A percentile compares a stretch with the other conserved stretches of the same genome.
Evolutionary conservation across 2,113 vertebrate genomes (phyloP).

Genomic region (Hassar affinis): DNA sequence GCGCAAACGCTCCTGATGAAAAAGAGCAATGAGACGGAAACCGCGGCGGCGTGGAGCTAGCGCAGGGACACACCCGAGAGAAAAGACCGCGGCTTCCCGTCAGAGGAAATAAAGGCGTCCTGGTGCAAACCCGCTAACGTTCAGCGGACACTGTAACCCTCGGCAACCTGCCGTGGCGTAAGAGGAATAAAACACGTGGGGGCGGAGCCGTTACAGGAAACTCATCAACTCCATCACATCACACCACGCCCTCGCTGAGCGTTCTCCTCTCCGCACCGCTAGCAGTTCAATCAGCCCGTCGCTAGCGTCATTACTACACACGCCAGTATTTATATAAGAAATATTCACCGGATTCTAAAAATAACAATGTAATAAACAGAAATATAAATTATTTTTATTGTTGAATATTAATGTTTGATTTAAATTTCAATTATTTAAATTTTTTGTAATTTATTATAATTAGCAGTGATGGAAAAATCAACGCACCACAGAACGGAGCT

Average conservation of each 20-base stretch:
- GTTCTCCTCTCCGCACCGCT: background rate
- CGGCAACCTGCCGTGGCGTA: background rate
- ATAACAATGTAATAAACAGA: too few species aligned
- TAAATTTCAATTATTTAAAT: too few species aligned
- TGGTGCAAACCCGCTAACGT: background rate
- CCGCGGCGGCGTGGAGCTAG: background rate
- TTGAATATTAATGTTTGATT: too few species aligned
- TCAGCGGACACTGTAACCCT: background rate
- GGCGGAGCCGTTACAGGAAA: background rate
- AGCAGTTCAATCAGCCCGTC: too few species aligned
- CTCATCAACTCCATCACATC: background rate
- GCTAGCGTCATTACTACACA: too few species aligned
- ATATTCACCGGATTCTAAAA: too few species aligned
- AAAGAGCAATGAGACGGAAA: background rate
- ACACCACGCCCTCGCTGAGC: background rate
- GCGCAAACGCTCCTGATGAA: background rate
- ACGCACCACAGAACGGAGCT: too few species aligned
- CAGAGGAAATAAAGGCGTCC: too few species aligned
- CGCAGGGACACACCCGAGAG: background rate
- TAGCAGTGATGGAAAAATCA: too few species aligned
- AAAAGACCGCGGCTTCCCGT: background rate
- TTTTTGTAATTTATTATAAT: too few species aligned
- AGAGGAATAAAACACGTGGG: background rate
- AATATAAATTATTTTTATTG: too few species aligned
- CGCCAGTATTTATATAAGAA: too few species aligned